These are phyloP conservation scores for Leucopternis melanops DNA, from an alignment of 2,113 vertebrate species.

Conservation along the genomic window DNA sequence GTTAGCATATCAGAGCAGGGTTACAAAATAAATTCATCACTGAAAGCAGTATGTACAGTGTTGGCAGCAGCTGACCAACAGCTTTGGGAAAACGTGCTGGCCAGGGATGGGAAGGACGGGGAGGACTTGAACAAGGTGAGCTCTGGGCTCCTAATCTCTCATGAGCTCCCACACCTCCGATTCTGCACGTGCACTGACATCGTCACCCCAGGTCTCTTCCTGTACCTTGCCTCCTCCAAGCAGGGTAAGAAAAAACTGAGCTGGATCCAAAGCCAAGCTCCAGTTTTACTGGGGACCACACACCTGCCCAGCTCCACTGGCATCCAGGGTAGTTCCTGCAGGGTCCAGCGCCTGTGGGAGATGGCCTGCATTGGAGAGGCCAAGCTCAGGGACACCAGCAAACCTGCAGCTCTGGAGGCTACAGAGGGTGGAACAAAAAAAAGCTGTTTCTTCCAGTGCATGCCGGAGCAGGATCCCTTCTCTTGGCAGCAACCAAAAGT, in stretches of 20 bases:
- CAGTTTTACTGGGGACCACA: rapidly evolving
- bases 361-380: neutral
- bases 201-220: neutral
- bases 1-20: neutral
- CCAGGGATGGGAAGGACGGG: neutral
- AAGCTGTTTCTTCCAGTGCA: neutral
- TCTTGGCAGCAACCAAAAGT: neutral
- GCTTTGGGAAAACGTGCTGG: neutral
- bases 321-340: neutral
- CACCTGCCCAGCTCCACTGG: neutral
- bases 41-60: neutral
- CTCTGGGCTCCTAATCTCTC: neutral
- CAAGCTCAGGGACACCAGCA: neutral
- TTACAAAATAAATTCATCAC: neutral
- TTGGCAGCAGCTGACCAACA: neutral
- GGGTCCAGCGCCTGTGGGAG: neutral
- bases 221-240: neutral
- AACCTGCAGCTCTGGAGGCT: neutral
- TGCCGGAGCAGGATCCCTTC: neutral
- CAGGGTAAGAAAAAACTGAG: neutral
- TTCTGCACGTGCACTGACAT: neutral
- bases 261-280: neutral
- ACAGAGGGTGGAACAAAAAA: neutral
- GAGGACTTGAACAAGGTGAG: neutral
- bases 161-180: neutral